phyloP scores from a whole-genome alignment of 2,113 vertebrate species.

The Neomonachus schauinslandi region DNA sequence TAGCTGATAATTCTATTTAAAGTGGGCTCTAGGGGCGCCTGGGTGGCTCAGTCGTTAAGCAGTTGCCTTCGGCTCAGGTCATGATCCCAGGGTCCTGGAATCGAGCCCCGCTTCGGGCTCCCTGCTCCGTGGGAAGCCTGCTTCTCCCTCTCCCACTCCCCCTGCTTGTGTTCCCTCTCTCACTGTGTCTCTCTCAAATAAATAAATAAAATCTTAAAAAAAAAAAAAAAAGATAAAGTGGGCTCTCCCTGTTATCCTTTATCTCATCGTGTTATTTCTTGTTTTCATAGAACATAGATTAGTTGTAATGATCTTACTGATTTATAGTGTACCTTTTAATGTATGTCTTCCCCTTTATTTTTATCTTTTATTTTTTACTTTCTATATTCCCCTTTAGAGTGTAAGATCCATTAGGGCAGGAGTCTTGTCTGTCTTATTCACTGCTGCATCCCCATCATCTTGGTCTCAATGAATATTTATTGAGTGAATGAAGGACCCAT shows the following conservation, averaged over 20 bases:
- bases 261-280: background rate
- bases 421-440: background rate
- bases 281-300: background rate
- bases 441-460: background rate
- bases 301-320: background rate
- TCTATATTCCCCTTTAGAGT: background rate
- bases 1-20: background rate
- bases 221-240: background rate
- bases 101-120: too few relatives aligned
- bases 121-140: too few relatives aligned
- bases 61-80: too few relatives aligned
- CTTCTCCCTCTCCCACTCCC: too few relatives aligned
- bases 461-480: background rate
- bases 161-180: too few relatives aligned
- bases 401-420: background rate
- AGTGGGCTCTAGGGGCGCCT: background rate
- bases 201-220: too few relatives aligned
- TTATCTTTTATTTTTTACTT: background rate
- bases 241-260: background rate
- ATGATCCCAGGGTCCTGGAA: too few relatives aligned
- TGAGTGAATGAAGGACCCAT: background rate
- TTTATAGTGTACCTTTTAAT: background rate
- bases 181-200: too few relatives aligned
- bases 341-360: background rate
- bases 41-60: too few relatives aligned